Evolutionary conservation across 2,888 invertebrate genomes (phyloP).

Genomic region (Tuberolachnus salignus): DNA sequence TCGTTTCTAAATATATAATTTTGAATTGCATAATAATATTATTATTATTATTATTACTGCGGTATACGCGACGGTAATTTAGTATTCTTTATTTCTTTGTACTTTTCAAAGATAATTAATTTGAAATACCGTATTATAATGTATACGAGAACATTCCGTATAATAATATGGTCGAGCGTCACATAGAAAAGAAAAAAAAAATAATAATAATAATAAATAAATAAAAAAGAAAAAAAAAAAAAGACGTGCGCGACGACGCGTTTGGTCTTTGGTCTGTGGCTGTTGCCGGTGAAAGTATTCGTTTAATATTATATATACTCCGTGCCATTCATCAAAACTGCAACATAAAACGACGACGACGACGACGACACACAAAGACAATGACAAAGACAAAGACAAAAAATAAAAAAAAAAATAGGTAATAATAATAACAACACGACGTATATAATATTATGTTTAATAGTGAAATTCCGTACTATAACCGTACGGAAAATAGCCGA

Average conservation of each 20-base stretch:
- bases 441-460: neutral
- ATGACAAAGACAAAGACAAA: conserved; percentile 26
- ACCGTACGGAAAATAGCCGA: too few relatives aligned
- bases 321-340: conserved; percentile 23
- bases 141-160: conserved; percentile 6
- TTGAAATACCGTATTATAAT: neutral
- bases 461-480: neutral
- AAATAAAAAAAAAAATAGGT: too few relatives aligned
- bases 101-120: neutral
- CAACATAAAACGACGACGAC: conserved; percentile 19
- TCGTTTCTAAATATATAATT: too few relatives aligned
- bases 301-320: neutral
- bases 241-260: conserved; percentile 15
- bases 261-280: conserved; percentile 23
- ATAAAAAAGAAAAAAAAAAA: too few relatives aligned
- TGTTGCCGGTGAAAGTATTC: conserved; percentile 37
- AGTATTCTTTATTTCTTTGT: neutral
- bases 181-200: conserved; percentile 4
- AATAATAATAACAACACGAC: neutral
- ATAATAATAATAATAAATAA: too few relatives aligned
- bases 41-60: too few relatives aligned
- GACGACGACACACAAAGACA: conserved; percentile 32
- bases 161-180: conserved; percentile 13
- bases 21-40: too few relatives aligned
- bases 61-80: too few relatives aligned